Evolutionary conservation across 2,888 invertebrate genomes (phyloP), one percentile per base, ranked within the genome.

Genomic region (Aspidiotus rigidus): DNA sequence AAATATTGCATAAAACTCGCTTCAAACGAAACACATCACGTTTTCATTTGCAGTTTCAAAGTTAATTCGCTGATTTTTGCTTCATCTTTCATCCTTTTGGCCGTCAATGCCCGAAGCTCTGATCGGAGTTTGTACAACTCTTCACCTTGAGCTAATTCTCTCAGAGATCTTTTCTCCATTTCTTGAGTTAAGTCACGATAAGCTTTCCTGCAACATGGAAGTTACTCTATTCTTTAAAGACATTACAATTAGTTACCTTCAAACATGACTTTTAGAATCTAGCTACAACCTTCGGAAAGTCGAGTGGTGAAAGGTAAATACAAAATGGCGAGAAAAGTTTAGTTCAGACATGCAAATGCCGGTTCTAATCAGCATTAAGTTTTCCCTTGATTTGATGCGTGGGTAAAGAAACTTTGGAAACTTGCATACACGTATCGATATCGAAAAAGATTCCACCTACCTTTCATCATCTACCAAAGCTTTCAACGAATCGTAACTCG

Each of bases 161-260:
- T 49, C n/a, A 62, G 55, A 2, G 69, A 62, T 17, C 69, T 54
- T 56, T 69, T 55, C 44, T 69, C 62, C 69, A 69, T 69, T 57
- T 69, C 69, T n/a, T 62, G 54, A 11, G 44, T 15, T 6, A 69
- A 28, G 55, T 62, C 62, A 28, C 55, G 54, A 62, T 69, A 62
- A 15, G 55, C 13, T 62, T 63, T 62, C 3, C 69, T 69, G 49
- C 28, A 28, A 28, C 28, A 28, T 28, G 5, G 28, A 28, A 28
- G 28, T 28, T 28, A 28, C 28, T 28, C 28, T 28, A 28, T 28
- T 28, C 28, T 28, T 28, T 5, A 28, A 3, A 28, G 28, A 28
- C 28, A 28, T 28, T 28, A 28, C 28, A 28, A 28, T 28, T 28
- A 28, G 28, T 28, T 28, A 5, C 5, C 5, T 3, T 28, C 28